Conservation (phyloP, 2,113 vertebrate species). For the Phocoena phocoena region DNA sequence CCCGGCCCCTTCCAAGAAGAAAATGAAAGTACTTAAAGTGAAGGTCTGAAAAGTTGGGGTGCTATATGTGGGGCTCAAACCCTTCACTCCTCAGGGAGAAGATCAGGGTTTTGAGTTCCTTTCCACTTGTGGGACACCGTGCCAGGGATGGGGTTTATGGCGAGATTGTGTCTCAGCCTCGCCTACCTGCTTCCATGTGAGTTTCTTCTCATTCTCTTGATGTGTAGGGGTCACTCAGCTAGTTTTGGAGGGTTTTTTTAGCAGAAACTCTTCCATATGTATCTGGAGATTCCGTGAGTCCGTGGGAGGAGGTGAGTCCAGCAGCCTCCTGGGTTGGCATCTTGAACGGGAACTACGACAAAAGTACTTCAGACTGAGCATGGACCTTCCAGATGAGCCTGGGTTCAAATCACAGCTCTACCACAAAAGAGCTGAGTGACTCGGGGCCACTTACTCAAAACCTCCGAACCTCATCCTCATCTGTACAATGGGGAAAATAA, state of each 20-base stretch:
- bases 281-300: neutral
- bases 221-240: neutral
- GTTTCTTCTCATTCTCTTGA: neutral
- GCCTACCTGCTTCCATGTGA: neutral
- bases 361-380: neutral
- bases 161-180: neutral
- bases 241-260: neutral
- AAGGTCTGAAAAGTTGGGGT: neutral
- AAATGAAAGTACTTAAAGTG: neutral
- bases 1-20: neutral
- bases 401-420: neutral
- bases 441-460: neutral
- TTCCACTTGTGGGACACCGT: neutral
- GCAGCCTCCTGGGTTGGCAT: rapidly evolving
- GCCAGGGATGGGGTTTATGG: too few relatives aligned
- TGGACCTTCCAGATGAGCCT: neutral
- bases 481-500: neutral
- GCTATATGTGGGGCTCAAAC: neutral
- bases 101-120: neutral
- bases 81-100: neutral
- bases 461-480: neutral
- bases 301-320: neutral
- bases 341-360: neutral
- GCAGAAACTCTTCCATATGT: neutral
- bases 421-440: neutral